Base-by-base conservation (phyloP, 2,888 invertebrate genomes). In the Drosophila heteroneura region DNA sequence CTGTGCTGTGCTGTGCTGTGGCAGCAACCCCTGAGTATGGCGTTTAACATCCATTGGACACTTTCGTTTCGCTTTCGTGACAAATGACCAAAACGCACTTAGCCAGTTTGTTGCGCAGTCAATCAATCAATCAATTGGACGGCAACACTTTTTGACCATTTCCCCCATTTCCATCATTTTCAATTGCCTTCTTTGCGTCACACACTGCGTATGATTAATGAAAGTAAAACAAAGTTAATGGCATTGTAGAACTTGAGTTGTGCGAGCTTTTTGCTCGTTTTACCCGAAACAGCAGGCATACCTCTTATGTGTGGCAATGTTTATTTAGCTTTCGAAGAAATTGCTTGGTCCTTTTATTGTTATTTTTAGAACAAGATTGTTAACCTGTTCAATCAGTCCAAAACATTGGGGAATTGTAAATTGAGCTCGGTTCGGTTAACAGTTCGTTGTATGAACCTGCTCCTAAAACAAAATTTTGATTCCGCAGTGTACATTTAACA, bases 161-260 rank as follows among this genome's bases (percentile, higher is more conserved):
- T 56, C 28, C 47, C 30, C 28, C 39, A 35, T 19, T 47, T 56
- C 6, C 37, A 28, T 28, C n/a, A 16, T 32, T 33, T 59, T 70
- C 49, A 59, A 71, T 70, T 64, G 61, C 22, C 39, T 35, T 12
- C 26, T 37, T 41, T 49, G 54, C 58, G 67, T 64, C 61, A 44
- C 71, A 75, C 67, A 59, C 47, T 59, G 75, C 71, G 79, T 79
- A 68, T 79, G 72, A 79, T 76, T 79, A 72, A 79, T 79, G 72
- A 54, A 19, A 60, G 28, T 28, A 57, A 14, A 30, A 57, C 28
- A n/a, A 39, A 57, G 28, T 56, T 37, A 37, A 56, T 26, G 37
- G 37, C 39, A 39, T 39, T 39, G 5, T n/a, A 14, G 5, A 30
- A 57, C 39, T 30, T 16, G 26, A 26, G 47, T 9, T 26, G 47